phyloP scores from a whole-genome alignment of 2,113 vertebrate species.

The Boulengeromyrus knoepffleri region DNA sequence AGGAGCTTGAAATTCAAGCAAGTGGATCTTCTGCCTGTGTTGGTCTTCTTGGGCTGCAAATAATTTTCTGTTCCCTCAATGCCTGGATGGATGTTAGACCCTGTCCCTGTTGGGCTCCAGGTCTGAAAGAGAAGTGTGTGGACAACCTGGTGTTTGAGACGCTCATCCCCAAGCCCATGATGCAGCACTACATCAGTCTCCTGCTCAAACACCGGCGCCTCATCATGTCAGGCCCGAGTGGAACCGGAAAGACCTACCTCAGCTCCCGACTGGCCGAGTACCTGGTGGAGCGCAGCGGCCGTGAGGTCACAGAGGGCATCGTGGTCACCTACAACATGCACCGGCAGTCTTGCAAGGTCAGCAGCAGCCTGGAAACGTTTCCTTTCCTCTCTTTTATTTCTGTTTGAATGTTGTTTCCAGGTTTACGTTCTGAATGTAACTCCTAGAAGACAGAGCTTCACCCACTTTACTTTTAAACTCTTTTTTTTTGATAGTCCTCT shows the following conservation, averaged over 20 bases:
- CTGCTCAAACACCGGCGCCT: constrained; percentile 90
- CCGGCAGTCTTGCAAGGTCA: constrained; percentile 94
- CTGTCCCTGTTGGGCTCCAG: constrained; percentile 46
- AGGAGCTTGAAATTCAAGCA: not conserved
- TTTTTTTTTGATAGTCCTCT: not conserved
- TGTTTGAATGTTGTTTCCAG: not conserved
- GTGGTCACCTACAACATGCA: constrained; percentile 96
- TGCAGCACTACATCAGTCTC: constrained; percentile 95
- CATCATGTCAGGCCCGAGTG: constrained; percentile 87
- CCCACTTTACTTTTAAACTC: not conserved
- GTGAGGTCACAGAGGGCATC: constrained; percentile 77
- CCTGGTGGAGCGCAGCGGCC: constrained; percentile 87
- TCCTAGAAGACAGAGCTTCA: not conserved
- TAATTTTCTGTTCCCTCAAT: not conserved
- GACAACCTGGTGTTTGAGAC: constrained; percentile 95
- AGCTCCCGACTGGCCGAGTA: constrained; percentile 87
- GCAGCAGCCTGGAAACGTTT: not conserved
- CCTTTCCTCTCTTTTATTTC: not conserved
- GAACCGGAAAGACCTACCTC: constrained; percentile 89
- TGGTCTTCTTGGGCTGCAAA: not conserved
- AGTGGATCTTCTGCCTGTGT: not conserved
- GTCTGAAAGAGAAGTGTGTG: constrained; percentile 92
- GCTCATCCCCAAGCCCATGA: constrained; percentile 94
- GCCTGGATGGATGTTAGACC: not conserved
- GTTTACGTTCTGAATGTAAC: not conserved